A percentile compares a stretch with the other conserved stretches of the same genome.
Conservation (phyloP, 2,113 vertebrate genomes). For the Brachypodius melanocephalos region DNA sequence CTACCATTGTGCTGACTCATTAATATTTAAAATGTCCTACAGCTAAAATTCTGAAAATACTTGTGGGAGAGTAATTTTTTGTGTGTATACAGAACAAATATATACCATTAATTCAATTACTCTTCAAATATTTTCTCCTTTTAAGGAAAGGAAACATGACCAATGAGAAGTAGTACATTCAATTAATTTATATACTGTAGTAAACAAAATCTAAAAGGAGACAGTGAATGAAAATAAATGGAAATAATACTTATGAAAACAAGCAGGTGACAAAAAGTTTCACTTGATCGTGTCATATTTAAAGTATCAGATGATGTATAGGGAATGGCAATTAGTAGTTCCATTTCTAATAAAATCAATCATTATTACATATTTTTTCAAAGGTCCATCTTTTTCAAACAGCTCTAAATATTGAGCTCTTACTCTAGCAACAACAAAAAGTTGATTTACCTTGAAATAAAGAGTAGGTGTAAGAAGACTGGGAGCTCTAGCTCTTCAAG, state of each 20-base stretch:
- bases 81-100: neutral
- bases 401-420: neutral
- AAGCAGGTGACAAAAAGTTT: neutral
- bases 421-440: neutral
- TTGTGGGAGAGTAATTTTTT: neutral
- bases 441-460: constrained; percentile 33
- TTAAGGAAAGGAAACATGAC: neutral
- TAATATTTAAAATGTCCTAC: neutral
- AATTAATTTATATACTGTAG: neutral
- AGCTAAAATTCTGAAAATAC: neutral
- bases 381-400: neutral
- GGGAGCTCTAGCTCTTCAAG: constrained; percentile 21
- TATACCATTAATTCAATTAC: neutral
- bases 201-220: neutral
- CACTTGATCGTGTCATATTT: neutral
- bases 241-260: neutral
- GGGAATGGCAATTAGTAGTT: neutral
- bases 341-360: neutral
- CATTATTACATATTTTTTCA: neutral
- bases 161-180: neutral
- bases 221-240: neutral
- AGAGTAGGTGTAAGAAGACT: neutral
- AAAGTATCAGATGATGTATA: neutral
- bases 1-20: neutral
- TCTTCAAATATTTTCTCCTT: neutral